phyloP scores from a whole-genome alignment of 2,113 vertebrate species.

The Catharus bicknelli region DNA sequence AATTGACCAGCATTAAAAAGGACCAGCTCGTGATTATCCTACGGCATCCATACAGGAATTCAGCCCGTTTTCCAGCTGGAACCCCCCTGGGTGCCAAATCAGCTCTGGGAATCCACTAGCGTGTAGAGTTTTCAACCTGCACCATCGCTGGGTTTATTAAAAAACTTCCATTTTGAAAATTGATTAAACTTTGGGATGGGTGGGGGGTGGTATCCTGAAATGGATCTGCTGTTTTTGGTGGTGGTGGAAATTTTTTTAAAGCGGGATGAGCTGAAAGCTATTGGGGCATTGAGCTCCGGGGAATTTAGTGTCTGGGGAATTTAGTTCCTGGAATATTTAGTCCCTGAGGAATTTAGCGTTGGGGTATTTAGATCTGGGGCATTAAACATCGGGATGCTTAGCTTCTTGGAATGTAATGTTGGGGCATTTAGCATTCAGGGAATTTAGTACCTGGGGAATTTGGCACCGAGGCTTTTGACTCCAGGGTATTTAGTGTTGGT shows the following conservation, averaged over 20 bases:
- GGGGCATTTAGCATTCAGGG: not conserved
- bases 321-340: not conserved
- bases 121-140: not conserved
- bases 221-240: fast-evolving
- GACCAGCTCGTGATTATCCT: fast-evolving
- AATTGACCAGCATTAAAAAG: not conserved
- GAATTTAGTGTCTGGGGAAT: not conserved
- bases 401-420: not conserved
- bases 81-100: fast-evolving
- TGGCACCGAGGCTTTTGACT: not conserved
- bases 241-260: not conserved
- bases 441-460: not conserved
- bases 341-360: not conserved
- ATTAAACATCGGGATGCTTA: not conserved
- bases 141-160: not conserved
- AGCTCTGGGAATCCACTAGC: fast-evolving
- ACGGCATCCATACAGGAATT: not conserved
- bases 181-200: not conserved
- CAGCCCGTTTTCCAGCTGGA: not conserved
- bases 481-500: not conserved
- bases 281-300: not conserved
- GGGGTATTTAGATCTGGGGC: not conserved
- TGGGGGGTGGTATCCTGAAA: not conserved
- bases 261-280: fast-evolving
- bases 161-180: fast-evolving